A percentile compares a stretch with the other conserved stretches of the same genome.
Conservation (phyloP, 2,888 invertebrate genomes). For the Deroplatys truncata region DNA sequence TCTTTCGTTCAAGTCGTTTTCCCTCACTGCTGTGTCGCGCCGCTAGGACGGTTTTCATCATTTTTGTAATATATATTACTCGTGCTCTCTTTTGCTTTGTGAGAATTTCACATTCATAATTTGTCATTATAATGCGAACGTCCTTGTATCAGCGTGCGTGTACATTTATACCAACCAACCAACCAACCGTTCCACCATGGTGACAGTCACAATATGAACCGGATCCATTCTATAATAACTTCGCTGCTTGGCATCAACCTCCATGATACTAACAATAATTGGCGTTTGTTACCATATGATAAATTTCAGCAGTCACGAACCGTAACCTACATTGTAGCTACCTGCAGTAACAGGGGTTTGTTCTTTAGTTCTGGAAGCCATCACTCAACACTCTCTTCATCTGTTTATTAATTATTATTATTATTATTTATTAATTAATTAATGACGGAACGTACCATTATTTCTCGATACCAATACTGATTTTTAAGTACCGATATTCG, state of each 20-base stretch:
- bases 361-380: too few species aligned
- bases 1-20: background rate
- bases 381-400: too few species aligned
- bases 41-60: constrained; percentile 16
- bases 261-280: background rate
- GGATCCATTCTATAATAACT: background rate
- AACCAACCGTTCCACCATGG: background rate
- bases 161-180: background rate
- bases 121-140: constrained; percentile 21
- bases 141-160: background rate
- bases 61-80: constrained; percentile 20
- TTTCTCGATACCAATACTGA: too few species aligned
- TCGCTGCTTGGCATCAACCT: background rate
- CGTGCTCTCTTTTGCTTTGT: constrained; percentile 5
- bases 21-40: background rate
- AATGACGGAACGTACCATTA: too few species aligned
- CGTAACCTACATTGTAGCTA: background rate
- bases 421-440: too few species aligned
- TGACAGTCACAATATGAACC: background rate
- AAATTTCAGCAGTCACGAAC: background rate
- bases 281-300: background rate
- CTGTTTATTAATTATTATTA: too few species aligned
- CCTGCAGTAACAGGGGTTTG: background rate
- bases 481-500: too few species aligned
- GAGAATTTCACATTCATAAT: constrained; percentile 13